Percentiles rank a stretch among this genome's conserved stretches.
These are phyloP conservation scores for Ditylenchus dipsaci DNA, from an alignment of 1,140 invertebrate genomes.

Conservation along the genomic window DNA sequence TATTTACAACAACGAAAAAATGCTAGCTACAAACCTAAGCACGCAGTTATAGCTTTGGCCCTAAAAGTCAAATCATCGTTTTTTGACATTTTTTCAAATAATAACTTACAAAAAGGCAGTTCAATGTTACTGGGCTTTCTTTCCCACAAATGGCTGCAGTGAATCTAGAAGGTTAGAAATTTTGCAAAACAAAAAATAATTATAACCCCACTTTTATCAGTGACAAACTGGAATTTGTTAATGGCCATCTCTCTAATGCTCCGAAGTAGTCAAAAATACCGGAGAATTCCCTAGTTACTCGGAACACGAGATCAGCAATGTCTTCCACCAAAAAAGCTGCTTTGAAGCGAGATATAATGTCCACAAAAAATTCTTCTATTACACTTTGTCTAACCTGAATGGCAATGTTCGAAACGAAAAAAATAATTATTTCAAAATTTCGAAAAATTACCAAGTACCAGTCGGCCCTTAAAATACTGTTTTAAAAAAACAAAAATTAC, in stretches of 20 bases:
- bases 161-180: conserved; percentile 1
- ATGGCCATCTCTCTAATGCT: conserved; percentile 27
- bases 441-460: too few species aligned
- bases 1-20: too few species aligned
- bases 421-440: background rate
- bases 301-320: conserved; percentile 24
- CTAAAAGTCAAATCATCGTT: conserved; percentile 10
- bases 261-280: conserved; percentile 26
- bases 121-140: background rate
- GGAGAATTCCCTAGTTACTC: conserved; percentile 22
- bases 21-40: conserved; percentile 6
- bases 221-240: background rate
- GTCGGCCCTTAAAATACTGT: background rate
- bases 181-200: conserved; percentile 4
- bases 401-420: background rate
- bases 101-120: background rate
- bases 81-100: background rate
- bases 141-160: conserved; percentile 21
- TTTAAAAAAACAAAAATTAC: conserved; percentile 8
- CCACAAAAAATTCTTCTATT: conserved; percentile 30
- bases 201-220: conserved; percentile 4
- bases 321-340: conserved; percentile 17
- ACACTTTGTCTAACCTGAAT: conserved; percentile 19
- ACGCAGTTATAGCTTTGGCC: conserved; percentile 20
- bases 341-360: conserved; percentile 34